Conservation (phyloP, 2,113 vertebrate genomes). For the Labrus mixtus region DNA sequence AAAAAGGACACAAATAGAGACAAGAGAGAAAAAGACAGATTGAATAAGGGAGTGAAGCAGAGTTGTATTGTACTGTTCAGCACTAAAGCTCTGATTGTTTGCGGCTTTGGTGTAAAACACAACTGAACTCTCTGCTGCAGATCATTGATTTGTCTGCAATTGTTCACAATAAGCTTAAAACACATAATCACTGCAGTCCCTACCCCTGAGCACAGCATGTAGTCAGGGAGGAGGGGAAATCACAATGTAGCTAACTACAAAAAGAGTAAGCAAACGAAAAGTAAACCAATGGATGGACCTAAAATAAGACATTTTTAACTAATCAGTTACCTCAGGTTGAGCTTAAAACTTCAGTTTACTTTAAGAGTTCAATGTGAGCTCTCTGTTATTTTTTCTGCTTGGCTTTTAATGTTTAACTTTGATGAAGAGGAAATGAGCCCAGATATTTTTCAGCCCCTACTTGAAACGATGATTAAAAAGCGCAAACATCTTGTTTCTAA, state of each 20-base stretch:
- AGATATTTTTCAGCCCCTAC: not conserved
- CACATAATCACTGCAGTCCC: slow-evolving; percentile 1
- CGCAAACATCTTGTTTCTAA: not conserved
- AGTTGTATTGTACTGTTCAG: no score
- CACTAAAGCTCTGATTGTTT: no score
- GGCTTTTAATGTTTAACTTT: not conserved
- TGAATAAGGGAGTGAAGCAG: no score
- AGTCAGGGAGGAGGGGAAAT: not conserved
- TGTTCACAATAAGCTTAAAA: not conserved
- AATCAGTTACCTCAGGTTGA: not conserved
- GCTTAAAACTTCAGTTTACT: no score
- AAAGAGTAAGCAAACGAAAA: not conserved
- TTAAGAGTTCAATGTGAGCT: no score
- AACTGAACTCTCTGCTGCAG: not conserved
- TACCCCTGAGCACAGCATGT: not conserved
- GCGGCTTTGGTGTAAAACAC: not conserved
- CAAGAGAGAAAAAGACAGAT: no score
- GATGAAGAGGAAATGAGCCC: not conserved
- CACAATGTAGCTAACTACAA: not conserved
- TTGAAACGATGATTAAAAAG: slow-evolving; percentile 12
- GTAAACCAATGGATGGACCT: not conserved
- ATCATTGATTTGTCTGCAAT: not conserved
- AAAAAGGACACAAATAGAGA: no score
- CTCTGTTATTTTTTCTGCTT: not conserved
- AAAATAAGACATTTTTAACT: not conserved